Conservation (phyloP, 2,113 vertebrate genomes). For the Erpornis zantholeuca region DNA sequence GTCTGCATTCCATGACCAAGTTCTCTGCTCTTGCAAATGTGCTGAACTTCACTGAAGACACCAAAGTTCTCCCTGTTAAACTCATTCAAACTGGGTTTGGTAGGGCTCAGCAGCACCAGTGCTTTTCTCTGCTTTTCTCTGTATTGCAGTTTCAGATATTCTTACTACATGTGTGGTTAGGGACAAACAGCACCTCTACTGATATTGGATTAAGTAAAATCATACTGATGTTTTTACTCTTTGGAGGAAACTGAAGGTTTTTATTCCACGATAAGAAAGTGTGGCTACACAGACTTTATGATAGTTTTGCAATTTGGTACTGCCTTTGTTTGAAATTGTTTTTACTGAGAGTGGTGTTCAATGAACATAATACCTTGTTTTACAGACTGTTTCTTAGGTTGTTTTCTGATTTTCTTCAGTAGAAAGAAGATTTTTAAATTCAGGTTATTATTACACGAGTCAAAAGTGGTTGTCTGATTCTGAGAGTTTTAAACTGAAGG, state of each 20-base stretch:
- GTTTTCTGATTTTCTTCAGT: neutral
- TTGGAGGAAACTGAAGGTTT: neutral
- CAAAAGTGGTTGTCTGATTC: neutral
- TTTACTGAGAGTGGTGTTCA: neutral
- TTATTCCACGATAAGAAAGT: neutral
- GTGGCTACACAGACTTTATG: neutral
- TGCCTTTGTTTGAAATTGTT: neutral
- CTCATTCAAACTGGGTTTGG: neutral
- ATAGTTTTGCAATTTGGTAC: neutral
- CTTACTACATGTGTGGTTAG: neutral
- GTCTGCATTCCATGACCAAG: neutral
- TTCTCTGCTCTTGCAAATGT: neutral
- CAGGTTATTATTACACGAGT: neutral
- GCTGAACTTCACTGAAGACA: neutral
- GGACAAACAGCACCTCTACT: neutral
- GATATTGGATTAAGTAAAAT: neutral
- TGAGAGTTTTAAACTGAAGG: neutral
- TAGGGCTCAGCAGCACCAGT: neutral
- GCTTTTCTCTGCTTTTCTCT: neutral
- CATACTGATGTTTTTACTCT: neutral
- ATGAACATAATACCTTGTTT: neutral
- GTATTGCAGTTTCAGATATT: neutral
- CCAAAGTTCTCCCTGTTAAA: neutral
- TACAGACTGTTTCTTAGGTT: neutral
- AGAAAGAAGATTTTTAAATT: neutral